Evolutionary conservation across 2,797 vertebrate species (phyloP), one percentile per base, ranked within the genome.

Genomic region (Danio choprae): DNA sequence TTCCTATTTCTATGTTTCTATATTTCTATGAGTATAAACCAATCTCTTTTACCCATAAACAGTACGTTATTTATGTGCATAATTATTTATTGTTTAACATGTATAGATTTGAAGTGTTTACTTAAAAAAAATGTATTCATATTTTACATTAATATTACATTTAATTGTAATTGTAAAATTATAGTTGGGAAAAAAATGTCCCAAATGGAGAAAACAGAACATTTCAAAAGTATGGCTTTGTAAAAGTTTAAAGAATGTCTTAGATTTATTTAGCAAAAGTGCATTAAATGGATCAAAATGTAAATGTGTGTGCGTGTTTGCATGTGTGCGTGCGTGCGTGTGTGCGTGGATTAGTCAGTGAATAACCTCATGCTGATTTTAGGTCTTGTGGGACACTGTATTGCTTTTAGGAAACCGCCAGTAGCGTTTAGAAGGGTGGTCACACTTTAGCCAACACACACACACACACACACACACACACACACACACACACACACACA

Each of bases 361-460:
- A 59, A 86, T 93, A 91, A 91, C 83, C 83, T 92, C 87, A 90
- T 81, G 64, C 80, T 82, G 60, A 76, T 85, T 91, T 87, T 83
- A 79, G 81, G 79, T 70, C 71, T 70, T 60, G 77, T 68, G 76
- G 64, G 82, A 84, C 65, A 77, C 77, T 78, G 80, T 83, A 85
- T 90, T 86, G 76, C 87, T 78, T 89, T 92, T 89, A 91, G 84
- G 87, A 90, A 89, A 90, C 81, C 71, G 44, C 64, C 85, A 83
- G 86, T 85, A 86, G 88, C 80, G 85, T 87, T 83, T 82, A 82
- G 74, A 41, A 84, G 79, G 77, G 69, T 69, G 81, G 69, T 84
- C 77, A 85, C 79, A 80, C 63, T 15, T 56, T 43, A 44, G 41
- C 46, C 41, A 60, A 18, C 71, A 55, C 48, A 40, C 65, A 50